These are phyloP conservation scores for Tyrophagus putrescentiae DNA, from an alignment of 1,140 invertebrate species.

Conservation along the genomic window DNA sequence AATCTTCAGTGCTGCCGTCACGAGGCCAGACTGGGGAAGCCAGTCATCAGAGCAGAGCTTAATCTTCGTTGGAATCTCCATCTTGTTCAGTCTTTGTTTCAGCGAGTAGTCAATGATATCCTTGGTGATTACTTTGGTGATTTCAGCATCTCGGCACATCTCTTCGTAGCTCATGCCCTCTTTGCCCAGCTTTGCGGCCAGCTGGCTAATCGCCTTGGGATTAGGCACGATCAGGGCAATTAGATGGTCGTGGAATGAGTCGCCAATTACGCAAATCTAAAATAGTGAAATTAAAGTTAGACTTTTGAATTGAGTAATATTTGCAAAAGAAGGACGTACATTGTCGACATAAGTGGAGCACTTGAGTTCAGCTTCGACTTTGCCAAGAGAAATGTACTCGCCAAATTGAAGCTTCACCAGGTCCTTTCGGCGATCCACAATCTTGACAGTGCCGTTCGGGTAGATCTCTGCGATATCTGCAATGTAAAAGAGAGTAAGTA, in stretches of 20 bases:
- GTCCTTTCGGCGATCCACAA: slow-evolving; percentile 90
- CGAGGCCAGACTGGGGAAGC: slow-evolving; percentile 87
- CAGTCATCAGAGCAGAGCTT: slow-evolving; percentile 76
- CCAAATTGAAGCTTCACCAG: slow-evolving; percentile 91
- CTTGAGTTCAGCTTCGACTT: slow-evolving; percentile 41
- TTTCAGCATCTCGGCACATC: slow-evolving; percentile 51
- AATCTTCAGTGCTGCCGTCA: slow-evolving; percentile 89
- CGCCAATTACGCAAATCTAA: slow-evolving; percentile 32
- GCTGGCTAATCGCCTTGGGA: slow-evolving; percentile 43
- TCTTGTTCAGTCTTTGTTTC: slow-evolving; percentile 79
- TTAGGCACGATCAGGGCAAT: slow-evolving; percentile 86
- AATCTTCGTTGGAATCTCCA: slow-evolving; percentile 76
- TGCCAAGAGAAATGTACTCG: slow-evolving; percentile 56
- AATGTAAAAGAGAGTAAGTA: neutral
- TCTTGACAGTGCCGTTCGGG: slow-evolving; percentile 77
- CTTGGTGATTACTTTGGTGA: slow-evolving; percentile 45
- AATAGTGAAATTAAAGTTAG: neutral
- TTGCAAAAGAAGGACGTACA: slow-evolving; percentile 25
- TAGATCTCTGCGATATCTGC: slow-evolving; percentile 81
- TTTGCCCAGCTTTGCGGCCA: slow-evolving; percentile 49
- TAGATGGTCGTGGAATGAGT: slow-evolving; percentile 48
- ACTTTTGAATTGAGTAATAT: no score
- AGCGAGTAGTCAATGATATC: slow-evolving; percentile 60
- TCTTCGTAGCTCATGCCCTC: slow-evolving; percentile 47
- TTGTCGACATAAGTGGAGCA: slow-evolving; percentile 40